Evolutionary conservation across 2,113 vertebrate species (phyloP).

Genomic region (Oenanthe melanoleuca): DNA sequence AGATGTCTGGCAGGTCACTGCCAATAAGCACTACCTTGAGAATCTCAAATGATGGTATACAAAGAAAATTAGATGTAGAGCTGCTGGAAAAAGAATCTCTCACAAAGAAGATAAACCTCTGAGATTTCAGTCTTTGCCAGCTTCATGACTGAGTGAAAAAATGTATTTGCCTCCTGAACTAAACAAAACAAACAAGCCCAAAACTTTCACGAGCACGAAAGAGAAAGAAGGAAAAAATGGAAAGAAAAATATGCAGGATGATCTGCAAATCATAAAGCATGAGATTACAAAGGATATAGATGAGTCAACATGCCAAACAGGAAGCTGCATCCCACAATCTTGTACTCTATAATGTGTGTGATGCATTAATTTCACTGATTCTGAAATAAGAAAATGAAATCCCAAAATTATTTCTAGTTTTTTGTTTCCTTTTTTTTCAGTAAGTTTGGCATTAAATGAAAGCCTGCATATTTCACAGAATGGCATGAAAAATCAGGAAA

Average conservation of each 20-base stretch:
- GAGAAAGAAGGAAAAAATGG: not conserved
- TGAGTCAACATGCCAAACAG: not conserved
- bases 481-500: not conserved
- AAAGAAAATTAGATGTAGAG: constrained; percentile 70
- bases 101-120: constrained; percentile 49
- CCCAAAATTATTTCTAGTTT: not conserved
- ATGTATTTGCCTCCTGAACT: not conserved
- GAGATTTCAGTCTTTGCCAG: constrained; percentile 50
- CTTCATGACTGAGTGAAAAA: constrained; percentile 47
- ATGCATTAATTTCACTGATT: not conserved
- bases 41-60: constrained; percentile 47
- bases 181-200: not conserved
- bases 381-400: not conserved
- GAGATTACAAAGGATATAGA: not conserved
- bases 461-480: not conserved
- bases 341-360: not conserved
- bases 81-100: constrained; percentile 29
- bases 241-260: not conserved
- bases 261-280: not conserved
- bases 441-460: not conserved
- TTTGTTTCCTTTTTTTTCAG: not conserved
- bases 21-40: constrained; percentile 73
- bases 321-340: not conserved
- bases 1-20: constrained; percentile 72
- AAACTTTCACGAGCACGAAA: not conserved